A percentile compares a stretch with the other conserved stretches of the same genome.
phyloP scores from a whole-genome alignment of 2,888 invertebrate genomes.

The Tetragnatha montana region DNA sequence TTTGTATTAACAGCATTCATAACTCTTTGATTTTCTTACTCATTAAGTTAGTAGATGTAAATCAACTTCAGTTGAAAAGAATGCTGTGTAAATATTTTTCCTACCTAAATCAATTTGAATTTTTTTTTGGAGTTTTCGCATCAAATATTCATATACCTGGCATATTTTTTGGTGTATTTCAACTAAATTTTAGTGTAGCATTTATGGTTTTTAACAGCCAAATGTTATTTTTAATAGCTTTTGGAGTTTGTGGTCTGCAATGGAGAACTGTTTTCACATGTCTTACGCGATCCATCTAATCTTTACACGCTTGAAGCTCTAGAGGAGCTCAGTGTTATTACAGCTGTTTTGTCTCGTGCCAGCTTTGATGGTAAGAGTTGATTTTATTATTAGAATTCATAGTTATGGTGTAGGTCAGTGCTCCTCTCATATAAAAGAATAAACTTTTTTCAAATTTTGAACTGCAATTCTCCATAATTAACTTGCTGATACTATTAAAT shows the following conservation, averaged over 20 bases:
- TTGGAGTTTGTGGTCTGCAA: slow-evolving; percentile 68
- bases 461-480: neutral
- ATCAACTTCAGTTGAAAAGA: too few relatives aligned
- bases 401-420: neutral
- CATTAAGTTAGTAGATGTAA: too few relatives aligned
- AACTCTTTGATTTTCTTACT: too few relatives aligned
- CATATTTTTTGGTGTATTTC: too few relatives aligned
- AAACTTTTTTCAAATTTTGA: neutral
- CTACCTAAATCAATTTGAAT: too few relatives aligned
- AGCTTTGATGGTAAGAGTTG: slow-evolving; percentile 59
- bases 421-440: neutral
- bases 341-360: slow-evolving; percentile 67
- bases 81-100: too few relatives aligned
- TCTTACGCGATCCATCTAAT: slow-evolving; percentile 65
- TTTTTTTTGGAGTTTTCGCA: too few relatives aligned
- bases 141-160: too few relatives aligned
- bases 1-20: too few relatives aligned
- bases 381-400: neutral
- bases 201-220: neutral
- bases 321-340: slow-evolving; percentile 65
- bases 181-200: too few relatives aligned
- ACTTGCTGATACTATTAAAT: too few relatives aligned
- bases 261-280: slow-evolving; percentile 62
- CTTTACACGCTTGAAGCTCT: slow-evolving; percentile 46
- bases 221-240: slow-evolving; percentile 21